phyloP scores from a whole-genome alignment of 2,797 vertebrate species.

The Scomberomorus guttatus region DNA sequence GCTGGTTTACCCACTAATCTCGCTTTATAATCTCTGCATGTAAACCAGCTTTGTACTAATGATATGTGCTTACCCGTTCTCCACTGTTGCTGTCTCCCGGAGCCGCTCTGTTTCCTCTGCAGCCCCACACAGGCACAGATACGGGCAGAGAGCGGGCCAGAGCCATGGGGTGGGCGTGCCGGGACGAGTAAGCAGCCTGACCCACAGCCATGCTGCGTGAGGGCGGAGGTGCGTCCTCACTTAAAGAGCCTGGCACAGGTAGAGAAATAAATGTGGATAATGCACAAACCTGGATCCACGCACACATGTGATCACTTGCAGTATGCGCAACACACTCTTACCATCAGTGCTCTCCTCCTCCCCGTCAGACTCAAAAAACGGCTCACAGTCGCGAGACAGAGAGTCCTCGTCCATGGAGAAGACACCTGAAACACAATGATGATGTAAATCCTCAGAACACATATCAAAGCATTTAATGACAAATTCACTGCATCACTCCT shows the following conservation, averaged over 20 bases:
- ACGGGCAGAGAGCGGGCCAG: conserved; percentile 92
- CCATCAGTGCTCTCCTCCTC: conserved; percentile 95
- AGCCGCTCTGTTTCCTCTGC: conserved; percentile 73
- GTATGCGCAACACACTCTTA: conserved; percentile 59
- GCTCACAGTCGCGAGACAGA: conserved; percentile 91
- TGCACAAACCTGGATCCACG: rapidly evolving
- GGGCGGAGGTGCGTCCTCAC: conserved; percentile 89
- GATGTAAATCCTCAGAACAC: background rate
- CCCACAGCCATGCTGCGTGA: conserved; percentile 81
- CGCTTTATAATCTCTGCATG: background rate
- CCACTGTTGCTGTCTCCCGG: conserved; percentile 78
- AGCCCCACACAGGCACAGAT: conserved; percentile 92
- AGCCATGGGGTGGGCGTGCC: conserved; percentile 83
- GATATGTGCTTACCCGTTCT: conserved; percentile 72
- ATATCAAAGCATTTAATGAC: background rate
- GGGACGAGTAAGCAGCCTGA: conserved; percentile 64
- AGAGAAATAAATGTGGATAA: background rate
- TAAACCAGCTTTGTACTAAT: background rate
- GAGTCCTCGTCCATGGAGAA: conserved; percentile 96
- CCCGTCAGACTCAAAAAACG: conserved; percentile 93
- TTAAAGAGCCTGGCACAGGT: conserved; percentile 84
- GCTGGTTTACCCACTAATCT: background rate
- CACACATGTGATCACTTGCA: rapidly evolving
- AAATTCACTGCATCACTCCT: background rate
- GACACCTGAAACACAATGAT: conserved; percentile 82